phyloP scores from a whole-genome alignment of 2,113 vertebrate species.

The Andinoacara biseriatus region DNA sequence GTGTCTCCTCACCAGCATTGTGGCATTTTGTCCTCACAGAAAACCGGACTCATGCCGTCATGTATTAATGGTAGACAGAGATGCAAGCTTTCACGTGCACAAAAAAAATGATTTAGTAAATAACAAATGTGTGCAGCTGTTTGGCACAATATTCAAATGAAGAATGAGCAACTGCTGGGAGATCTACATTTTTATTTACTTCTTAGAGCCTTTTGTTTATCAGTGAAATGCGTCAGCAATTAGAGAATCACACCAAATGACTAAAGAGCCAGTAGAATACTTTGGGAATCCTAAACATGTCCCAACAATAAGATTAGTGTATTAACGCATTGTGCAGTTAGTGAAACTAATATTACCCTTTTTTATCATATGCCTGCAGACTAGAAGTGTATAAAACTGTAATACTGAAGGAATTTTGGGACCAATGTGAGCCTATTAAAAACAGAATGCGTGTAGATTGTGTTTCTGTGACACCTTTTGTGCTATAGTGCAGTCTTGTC shows the following conservation, averaged over 20 bases:
- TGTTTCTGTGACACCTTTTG: not conserved
- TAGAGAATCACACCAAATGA: not conserved
- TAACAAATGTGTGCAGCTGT: not conserved
- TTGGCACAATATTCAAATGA: not conserved
- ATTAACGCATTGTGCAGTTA: too few species aligned
- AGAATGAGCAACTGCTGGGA: not conserved
- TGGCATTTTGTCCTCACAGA: slow-evolving; percentile 1
- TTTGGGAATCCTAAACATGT: too few species aligned
- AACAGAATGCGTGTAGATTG: not conserved
- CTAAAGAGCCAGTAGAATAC: not conserved
- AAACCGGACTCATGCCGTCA: slow-evolving; percentile 32
- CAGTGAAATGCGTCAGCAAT: not conserved
- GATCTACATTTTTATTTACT: not conserved
- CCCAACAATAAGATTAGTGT: not conserved
- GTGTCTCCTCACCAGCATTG: not conserved
- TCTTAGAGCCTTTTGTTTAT: not conserved
- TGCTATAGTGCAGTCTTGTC: not conserved
- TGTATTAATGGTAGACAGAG: not conserved
- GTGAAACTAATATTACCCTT: not conserved
- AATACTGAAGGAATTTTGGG: not conserved
- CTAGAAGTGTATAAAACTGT: not conserved
- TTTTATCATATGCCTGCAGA: not conserved
- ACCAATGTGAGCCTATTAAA: not conserved
- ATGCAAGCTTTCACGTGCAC: not conserved
- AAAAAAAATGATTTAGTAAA: not conserved